Conservation (phyloP, 2,888 invertebrate species). For the Tanypteryx hageni region DNA sequence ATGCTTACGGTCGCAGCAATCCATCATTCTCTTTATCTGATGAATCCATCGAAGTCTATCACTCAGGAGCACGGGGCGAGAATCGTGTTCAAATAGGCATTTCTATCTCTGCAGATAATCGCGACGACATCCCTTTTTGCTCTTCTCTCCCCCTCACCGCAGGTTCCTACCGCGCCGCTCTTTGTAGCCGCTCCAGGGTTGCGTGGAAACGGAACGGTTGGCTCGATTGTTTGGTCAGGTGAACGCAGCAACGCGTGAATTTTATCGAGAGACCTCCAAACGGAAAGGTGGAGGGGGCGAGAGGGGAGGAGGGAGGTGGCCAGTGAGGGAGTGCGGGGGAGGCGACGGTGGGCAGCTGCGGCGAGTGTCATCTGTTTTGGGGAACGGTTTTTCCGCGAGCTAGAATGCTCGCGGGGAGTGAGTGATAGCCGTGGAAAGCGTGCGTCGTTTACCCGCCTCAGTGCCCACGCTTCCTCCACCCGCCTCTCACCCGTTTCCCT, state of each 20-base stretch:
- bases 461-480: background rate
- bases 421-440: constrained; percentile 59
- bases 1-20: background rate
- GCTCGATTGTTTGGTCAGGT: constrained; percentile 19
- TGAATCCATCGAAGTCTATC: background rate
- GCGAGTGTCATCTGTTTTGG: constrained; percentile 60
- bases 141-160: background rate
- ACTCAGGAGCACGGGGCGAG: constrained; percentile 17
- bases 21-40: constrained; percentile 30
- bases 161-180: background rate
- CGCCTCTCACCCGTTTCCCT: background rate
- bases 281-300: background rate
- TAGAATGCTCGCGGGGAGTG: constrained; percentile 26
- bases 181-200: background rate
- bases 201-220: background rate
- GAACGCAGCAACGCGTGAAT: constrained; percentile 49
- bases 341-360: background rate
- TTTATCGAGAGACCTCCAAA: background rate
- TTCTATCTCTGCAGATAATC: constrained; percentile 5
- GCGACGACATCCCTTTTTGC: background rate
- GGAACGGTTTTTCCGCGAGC: background rate
- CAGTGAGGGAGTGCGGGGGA: background rate
- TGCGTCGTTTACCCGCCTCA: constrained; percentile 53
- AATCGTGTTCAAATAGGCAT: background rate
- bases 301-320: background rate